Percentiles rank a stretch among this genome's conserved stretches.
Conservation (phyloP, 2,113 vertebrate species). For the Agelaius tricolor region DNA sequence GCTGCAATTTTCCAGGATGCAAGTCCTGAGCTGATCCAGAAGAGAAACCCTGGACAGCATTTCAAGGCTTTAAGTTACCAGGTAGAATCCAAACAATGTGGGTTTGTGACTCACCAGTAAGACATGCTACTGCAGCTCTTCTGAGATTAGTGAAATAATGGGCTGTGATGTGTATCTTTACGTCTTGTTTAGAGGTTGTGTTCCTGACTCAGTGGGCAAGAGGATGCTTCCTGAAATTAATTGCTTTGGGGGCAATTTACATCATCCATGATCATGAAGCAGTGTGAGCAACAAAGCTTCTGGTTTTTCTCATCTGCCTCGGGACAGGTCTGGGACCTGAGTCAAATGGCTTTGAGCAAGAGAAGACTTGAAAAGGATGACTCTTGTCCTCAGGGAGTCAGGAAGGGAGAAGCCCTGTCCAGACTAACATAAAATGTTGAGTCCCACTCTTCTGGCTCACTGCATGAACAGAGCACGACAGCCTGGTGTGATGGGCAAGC, state of each 20-base stretch:
- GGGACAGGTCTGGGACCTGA: background rate
- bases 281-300: background rate
- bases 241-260: slow-evolving; percentile 18
- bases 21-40: background rate
- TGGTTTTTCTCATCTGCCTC: slow-evolving; percentile 16
- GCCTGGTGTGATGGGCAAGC: background rate
- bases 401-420: background rate
- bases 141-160: background rate
- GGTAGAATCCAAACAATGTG: background rate
- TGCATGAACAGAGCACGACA: fast-evolving
- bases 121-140: background rate
- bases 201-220: background rate
- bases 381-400: background rate
- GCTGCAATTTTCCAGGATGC: background rate
- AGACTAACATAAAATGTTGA: background rate
- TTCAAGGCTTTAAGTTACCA: background rate
- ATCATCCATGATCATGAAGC: background rate
- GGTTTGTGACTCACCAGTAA: fast-evolving
- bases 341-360: slow-evolving; percentile 22
- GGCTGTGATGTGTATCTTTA: background rate
- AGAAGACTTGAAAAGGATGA: slow-evolving; percentile 12
- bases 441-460: background rate
- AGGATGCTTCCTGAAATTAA: slow-evolving; percentile 21
- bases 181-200: background rate
- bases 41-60: background rate